Base-by-base conservation (phyloP, 92 coral and sea anemone species). In the Porites divaricata region DNA sequence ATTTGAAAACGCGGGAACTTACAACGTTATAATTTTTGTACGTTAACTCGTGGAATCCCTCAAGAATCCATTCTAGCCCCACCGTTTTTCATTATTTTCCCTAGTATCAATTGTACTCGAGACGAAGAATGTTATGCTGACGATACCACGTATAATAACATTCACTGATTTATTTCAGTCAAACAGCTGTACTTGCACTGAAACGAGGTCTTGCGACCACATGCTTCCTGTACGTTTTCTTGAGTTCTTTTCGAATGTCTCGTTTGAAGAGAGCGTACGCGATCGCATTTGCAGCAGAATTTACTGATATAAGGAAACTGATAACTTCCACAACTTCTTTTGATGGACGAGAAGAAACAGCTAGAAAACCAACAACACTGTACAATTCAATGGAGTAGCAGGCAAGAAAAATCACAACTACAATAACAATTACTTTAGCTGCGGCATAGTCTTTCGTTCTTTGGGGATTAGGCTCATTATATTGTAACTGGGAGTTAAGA, bases 181-280 rank as follows among this genome's bases (percentile, higher is more conserved):
- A 76, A 22, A 19, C 62, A 0, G 58, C 62, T 48, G 81, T 74
- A 63, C 48, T 23, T 6, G 15, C 9, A 6, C 68, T 63, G 68
- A 11, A 25, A 12, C 58, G 45, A 49, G 21, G 81, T 64, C 61
- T 63, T 5, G 9, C 5, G 64, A 14, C 62, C 20, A 50, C 20
- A 1, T 17, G 20, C 16, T 50, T 76, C 20, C 26, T 77, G 19
- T 61, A 77, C 1, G 62, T 14, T 77, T 45, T 78, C 26, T 8
- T 6, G 3, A 80, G 67, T 68, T 80, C 84, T 54, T 56, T 80
- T 10, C 84, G 52, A 57, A 80, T 80, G 67, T 80, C 84, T 28
- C 65, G 52, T 17, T 80, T 80, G 53, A 80, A 68, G 50, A 80
- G n/a, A 25, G 84, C 84, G 20, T 80, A 80, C 25, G 84, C 84